Evolutionary conservation across 2,113 vertebrate genomes (phyloP).

Genomic region (Paradisaea rubra): DNA sequence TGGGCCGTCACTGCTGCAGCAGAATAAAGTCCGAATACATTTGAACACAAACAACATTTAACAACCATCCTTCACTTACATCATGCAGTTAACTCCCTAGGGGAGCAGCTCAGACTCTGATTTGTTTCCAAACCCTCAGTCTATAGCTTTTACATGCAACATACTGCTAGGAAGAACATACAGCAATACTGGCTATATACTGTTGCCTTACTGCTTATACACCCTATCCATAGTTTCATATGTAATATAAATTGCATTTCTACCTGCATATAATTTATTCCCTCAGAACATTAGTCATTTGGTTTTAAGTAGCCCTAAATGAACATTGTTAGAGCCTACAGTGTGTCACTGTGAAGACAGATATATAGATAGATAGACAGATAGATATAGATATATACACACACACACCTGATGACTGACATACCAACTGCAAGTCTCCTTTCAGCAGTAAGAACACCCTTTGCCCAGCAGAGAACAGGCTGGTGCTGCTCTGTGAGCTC

Average conservation of each 20-base stretch:
- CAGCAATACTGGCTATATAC: background rate
- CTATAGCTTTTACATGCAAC: background rate
- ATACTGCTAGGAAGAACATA: background rate
- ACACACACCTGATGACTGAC: background rate
- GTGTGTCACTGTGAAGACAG: background rate
- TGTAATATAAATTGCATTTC: background rate
- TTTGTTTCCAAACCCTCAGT: background rate
- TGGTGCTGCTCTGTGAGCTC: background rate
- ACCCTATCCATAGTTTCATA: accelerated
- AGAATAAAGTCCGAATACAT: background rate
- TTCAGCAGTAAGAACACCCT: background rate
- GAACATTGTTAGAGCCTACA: background rate
- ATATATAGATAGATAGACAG: background rate
- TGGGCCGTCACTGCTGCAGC: background rate
- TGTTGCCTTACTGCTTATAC: background rate
- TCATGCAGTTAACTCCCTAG: background rate
- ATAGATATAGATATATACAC: background rate
- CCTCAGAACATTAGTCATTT: background rate
- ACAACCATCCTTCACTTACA: background rate
- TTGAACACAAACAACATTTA: background rate
- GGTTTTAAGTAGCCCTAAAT: background rate
- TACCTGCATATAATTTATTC: background rate
- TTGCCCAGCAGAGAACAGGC: background rate
- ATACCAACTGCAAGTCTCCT: background rate
- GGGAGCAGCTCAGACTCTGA: background rate